phyloP scores from a whole-genome alignment of 2,113 vertebrate species.

The Strix aluco region DNA sequence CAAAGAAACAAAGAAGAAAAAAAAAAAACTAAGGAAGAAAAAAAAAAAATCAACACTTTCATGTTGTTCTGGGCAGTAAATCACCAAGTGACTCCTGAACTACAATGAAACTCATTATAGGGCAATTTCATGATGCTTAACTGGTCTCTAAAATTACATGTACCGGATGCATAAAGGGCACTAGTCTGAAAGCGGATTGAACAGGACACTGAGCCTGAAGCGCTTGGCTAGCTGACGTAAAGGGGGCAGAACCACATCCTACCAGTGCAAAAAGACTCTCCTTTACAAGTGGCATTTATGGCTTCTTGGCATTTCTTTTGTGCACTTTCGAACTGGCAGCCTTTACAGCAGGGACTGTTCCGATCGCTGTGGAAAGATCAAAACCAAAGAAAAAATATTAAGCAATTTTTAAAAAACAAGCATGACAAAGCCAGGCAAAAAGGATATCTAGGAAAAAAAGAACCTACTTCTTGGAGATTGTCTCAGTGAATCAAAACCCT shows the following conservation, averaged over 20 bases:
- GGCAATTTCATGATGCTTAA: not conserved
- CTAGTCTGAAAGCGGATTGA: not conserved
- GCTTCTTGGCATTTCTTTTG: slow-evolving; percentile 92
- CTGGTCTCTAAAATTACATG: not conserved
- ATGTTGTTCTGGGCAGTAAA: not conserved
- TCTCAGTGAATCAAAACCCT: not conserved
- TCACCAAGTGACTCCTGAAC: not conserved
- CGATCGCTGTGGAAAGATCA: slow-evolving; percentile 82
- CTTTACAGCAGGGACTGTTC: slow-evolving; percentile 93
- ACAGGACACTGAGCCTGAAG: not conserved
- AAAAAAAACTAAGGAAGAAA: too few relatives aligned
- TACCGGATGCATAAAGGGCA: not conserved
- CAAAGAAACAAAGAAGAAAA: not conserved
- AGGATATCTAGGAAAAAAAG: not conserved
- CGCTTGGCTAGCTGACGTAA: not conserved
- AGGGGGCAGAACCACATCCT: not conserved
- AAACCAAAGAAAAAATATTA: not conserved
- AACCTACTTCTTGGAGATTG: not conserved
- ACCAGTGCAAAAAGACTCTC: slow-evolving; percentile 92
- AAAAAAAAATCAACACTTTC: not conserved
- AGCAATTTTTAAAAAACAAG: not conserved
- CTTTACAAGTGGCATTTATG: slow-evolving; percentile 95
- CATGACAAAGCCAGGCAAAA: not conserved
- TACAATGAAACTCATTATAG: not conserved
- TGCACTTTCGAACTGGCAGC: slow-evolving; percentile 84